Evolutionary conservation across 2,113 vertebrate species (phyloP), one percentile per base, ranked within the genome.

Genomic region (Amblyornis subalaris): DNA sequence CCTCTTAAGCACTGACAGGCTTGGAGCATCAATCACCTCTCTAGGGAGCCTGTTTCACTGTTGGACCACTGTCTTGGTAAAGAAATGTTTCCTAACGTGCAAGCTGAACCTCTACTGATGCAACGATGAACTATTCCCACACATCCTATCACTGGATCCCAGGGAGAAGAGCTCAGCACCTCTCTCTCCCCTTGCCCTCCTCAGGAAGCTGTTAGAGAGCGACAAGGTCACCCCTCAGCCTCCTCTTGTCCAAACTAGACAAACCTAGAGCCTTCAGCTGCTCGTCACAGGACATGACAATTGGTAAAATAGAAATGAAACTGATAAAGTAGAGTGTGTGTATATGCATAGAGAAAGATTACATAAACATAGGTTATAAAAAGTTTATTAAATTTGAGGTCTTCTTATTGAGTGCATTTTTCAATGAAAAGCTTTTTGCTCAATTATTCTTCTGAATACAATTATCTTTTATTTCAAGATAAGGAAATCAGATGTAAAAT

Each of bases 381-480:
- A 9, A 60, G 38, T 89, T 73, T 67, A 38, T 67, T 81, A 54
- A 81, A 57, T 1, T 28, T 61, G 10, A 48, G 6, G 4, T 60
- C 45, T 10, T 89, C 18, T 74, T 48, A 47, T 29, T 80, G 19
- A 62, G 17, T 35, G 8, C 5, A 33, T 79, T 90, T 93, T 93
- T 83, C 23, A 85, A 53, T 42, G 6, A 70, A 90, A 90, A 79
- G 2, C 10, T 90, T 89, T 81, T 91, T 62, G 7, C 10, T 80
- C 55, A 54, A 22, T 86, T 93, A 35, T 81, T 85, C 19, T 25
- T 76, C 36, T 79, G 26, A 17, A 79, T 50, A 29, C 23, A 82
- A 61, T 62, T 70, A 62, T 28, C 8, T 76, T 93, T 61, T 83
- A 35, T 79, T 85, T 94, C 50, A 88, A 95, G 42, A 82, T 35